These are phyloP conservation scores for Drosophila repleta DNA, from an alignment of 1,140 invertebrate genomes.

Conservation along the genomic window DNA sequence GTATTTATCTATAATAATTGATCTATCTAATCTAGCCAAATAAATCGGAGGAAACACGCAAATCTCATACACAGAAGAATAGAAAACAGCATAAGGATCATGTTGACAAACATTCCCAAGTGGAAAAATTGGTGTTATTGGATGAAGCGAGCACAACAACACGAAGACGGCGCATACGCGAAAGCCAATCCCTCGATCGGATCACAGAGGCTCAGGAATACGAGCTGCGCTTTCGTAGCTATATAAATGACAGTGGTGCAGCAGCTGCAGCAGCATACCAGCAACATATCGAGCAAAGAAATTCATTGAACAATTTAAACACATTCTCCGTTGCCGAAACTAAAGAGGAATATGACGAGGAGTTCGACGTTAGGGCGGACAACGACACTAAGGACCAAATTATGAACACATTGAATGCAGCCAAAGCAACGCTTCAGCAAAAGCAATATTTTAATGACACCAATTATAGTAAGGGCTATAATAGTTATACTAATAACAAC, in stretches of 20 bases:
- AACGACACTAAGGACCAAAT: slow-evolving; percentile 74
- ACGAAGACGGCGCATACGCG: slow-evolving; percentile 87
- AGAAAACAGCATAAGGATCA: slow-evolving; percentile 72
- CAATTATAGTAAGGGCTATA: slow-evolving; percentile 60
- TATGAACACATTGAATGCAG: slow-evolving; percentile 72
- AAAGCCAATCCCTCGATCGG: slow-evolving; percentile 92
- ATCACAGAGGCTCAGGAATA: slow-evolving; percentile 91
- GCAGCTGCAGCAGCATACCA: slow-evolving; percentile 32
- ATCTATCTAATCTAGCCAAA: slow-evolving; percentile 53
- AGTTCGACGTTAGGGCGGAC: slow-evolving; percentile 57
- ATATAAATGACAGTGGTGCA: slow-evolving; percentile 56
- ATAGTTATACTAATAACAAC: slow-evolving; percentile 36
- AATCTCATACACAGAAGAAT: slow-evolving; percentile 73
- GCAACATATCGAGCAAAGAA: slow-evolving; percentile 73
- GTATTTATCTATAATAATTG: not conserved
- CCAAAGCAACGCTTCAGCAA: slow-evolving; percentile 76
- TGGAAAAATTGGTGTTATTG: slow-evolving; percentile 41
- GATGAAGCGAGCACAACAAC: slow-evolving; percentile 33
- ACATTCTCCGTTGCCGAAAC: slow-evolving; percentile 77
- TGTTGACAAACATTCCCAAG: slow-evolving; percentile 71
- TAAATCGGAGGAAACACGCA: slow-evolving; percentile 74
- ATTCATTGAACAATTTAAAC: slow-evolving; percentile 72
- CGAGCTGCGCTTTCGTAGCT: slow-evolving; percentile 83
- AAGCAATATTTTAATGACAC: slow-evolving; percentile 77
- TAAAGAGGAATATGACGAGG: slow-evolving; percentile 73